phyloP scores from a whole-genome alignment of 2,797 vertebrate genomes.

The Enteromius afrohamiltoni region DNA sequence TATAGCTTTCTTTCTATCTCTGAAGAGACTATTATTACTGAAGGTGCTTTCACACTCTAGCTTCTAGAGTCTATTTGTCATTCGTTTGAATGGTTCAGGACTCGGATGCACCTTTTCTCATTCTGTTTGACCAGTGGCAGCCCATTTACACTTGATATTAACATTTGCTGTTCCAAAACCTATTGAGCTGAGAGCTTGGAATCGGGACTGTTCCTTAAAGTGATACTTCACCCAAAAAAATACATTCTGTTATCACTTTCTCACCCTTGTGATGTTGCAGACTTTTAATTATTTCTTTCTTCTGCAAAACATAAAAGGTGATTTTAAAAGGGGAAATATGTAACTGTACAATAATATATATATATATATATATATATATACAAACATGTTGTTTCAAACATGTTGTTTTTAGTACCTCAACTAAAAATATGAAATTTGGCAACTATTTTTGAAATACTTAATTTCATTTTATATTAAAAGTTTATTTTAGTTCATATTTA shows the following conservation, averaged over 20 bases:
- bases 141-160: conserved; percentile 14
- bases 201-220: not conserved
- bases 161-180: conserved; percentile 6
- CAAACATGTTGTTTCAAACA: not conserved
- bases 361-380: not conserved
- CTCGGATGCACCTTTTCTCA: not conserved
- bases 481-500: not conserved
- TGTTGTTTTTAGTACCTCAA: too few relatives aligned
- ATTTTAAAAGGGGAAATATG: not conserved
- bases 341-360: not conserved
- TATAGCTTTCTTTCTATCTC: not conserved
- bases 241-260: not conserved
- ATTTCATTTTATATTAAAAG: not conserved
- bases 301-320: not conserved
- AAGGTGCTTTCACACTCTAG: not conserved
- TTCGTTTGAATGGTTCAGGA: not conserved
- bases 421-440: too few relatives aligned
- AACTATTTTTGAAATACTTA: not conserved
- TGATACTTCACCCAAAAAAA: not conserved
- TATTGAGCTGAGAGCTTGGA: not conserved
- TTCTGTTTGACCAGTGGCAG: not conserved
- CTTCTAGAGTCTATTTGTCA: conserved; percentile 11
- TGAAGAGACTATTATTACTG: not conserved
- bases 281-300: not conserved
- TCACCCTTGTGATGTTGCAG: not conserved